A percentile compares a stretch with the other conserved stretches of the same genome.
Evolutionary conservation across 2,888 invertebrate species (phyloP).

Genomic region (Rotaria sp.): DNA sequence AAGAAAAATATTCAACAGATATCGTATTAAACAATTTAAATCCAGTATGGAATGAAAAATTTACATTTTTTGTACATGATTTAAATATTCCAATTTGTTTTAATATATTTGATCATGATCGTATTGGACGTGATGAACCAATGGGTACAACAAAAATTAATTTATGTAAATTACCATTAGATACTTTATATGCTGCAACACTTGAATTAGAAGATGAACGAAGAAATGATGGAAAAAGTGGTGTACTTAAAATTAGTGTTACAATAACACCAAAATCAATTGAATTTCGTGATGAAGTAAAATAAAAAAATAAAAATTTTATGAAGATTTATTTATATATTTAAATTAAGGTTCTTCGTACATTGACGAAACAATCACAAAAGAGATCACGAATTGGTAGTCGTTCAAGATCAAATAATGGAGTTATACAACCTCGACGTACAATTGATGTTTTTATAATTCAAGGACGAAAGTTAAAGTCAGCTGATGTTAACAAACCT

Average conservation of each 20-base stretch:
- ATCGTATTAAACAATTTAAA: constrained; percentile 88
- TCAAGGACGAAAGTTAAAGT: background rate
- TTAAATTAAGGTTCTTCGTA: background rate
- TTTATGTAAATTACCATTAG: constrained; percentile 72
- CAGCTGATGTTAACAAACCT: background rate
- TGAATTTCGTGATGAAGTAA: constrained; percentile 7
- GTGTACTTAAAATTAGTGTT: background rate
- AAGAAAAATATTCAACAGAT: constrained; percentile 64
- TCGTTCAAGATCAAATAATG: background rate
- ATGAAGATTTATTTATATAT: background rate
- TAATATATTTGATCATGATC: constrained; percentile 86
- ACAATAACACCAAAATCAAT: background rate
- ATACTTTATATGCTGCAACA: constrained; percentile 42
- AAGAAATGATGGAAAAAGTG: background rate
- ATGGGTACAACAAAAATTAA: constrained; percentile 85
- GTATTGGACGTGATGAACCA: constrained; percentile 87
- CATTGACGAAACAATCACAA: background rate
- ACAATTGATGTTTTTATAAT: background rate
- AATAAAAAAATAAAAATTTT: background rate
- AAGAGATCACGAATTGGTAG: background rate
- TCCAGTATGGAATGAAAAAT: constrained; percentile 95
- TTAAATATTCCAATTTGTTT: constrained; percentile 44
- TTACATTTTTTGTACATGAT: constrained; percentile 83
- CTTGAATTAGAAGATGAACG: constrained; percentile 4
- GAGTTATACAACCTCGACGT: background rate